These are phyloP conservation scores for Basileuterus tristriatus DNA, from an alignment of 2,797 vertebrate genomes.

Conservation along the genomic window DNA sequence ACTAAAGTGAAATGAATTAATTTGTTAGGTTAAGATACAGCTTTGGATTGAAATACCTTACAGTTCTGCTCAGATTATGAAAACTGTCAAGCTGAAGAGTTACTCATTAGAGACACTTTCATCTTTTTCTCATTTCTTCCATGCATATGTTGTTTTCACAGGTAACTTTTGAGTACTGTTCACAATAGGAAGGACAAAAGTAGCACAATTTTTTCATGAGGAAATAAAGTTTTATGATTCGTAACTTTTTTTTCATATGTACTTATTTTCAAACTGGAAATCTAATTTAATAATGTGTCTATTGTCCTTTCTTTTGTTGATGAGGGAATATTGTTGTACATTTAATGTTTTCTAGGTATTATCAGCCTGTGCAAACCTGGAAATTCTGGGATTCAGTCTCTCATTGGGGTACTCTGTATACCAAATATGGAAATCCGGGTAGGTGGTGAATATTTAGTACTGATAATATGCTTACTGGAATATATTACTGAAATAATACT, in stretches of 20 bases:
- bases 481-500: background rate
- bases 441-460: slow-evolving; percentile 66
- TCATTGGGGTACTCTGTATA: slow-evolving; percentile 97
- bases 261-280: background rate
- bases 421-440: slow-evolving; percentile 99
- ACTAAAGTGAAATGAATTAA: background rate
- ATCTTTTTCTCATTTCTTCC: background rate
- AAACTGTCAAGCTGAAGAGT: background rate
- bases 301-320: background rate
- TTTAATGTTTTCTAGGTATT: slow-evolving; percentile 83
- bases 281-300: background rate
- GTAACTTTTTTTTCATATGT: background rate
- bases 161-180: background rate
- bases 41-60: background rate
- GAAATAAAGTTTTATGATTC: background rate
- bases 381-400: slow-evolving; percentile 96
- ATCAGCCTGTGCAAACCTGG: slow-evolving; percentile 96
- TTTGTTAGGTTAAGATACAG: background rate
- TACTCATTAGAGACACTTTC: background rate
- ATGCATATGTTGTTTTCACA: background rate
- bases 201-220: background rate
- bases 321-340: background rate
- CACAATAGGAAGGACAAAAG: background rate
- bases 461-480: background rate
- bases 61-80: background rate